Base-by-base conservation (phyloP, 2,113 vertebrate species). In the Ifrita kowaldi region DNA sequence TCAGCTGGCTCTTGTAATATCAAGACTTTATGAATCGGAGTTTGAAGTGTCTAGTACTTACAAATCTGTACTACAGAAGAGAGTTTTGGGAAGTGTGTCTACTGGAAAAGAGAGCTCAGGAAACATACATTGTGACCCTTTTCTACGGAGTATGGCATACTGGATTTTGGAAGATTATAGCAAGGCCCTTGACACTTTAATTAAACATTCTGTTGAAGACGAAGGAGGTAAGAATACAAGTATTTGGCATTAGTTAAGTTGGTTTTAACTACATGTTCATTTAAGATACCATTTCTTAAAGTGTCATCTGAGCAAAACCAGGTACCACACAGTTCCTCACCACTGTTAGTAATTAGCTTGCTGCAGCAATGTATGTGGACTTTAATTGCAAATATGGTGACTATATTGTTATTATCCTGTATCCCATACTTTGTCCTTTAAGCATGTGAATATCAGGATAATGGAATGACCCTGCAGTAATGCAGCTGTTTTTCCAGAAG, bases 81-180 rank as follows among this genome's bases (percentile, higher is more conserved):
- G 98, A 86, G 97, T 99, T 89, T 97, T 99, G 95, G 99, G 99
- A 94, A 97, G 97, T 56, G 97, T 98, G 81, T 97, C 97, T 96
- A 76, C 97, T 97, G 97, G 98, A 79, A 97, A 52, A 78, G 97
- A 95, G 23, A 94, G 37, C 68, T 86, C 98, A 94, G 98, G 98
- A 93, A 95, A 93, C 6, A 87, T 97, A 68, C 98, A 99, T 80
- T 94, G 73, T 82, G 99, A 99, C 95, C 99, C 99, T 37, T 99
- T 99, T 95, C 97, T 99, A 60, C 98, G 99, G 59, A 99, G 99
- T 97, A 99, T 99, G 98, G 98, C 99, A n/a, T 98, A 98, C 94
- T 99, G 99, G 99, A 99, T 99, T 92, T 98, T 99, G 89, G 99
- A 99, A 97, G 98, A 99, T 94, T 99, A 99, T 97, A 98, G 98